Evolutionary conservation across 2,797 vertebrate species (phyloP).

Genomic region (Meriones psammophilus): DNA sequence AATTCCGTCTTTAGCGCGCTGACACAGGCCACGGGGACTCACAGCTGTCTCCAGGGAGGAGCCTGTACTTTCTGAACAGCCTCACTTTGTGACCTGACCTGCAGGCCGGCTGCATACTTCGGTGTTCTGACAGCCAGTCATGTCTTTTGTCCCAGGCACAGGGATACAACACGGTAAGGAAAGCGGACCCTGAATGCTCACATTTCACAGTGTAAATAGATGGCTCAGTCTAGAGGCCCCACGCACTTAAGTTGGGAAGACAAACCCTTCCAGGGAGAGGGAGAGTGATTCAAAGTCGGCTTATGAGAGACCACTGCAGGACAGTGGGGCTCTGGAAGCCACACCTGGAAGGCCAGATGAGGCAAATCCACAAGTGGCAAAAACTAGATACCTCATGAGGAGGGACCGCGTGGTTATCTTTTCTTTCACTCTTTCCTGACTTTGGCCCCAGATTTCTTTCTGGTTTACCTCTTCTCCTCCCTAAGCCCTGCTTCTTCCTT

Average conservation of each 20-base stretch:
- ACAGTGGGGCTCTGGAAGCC: not conserved
- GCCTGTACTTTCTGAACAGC: slow-evolving; percentile 71
- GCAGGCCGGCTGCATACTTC: slow-evolving; percentile 71
- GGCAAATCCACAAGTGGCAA: not conserved
- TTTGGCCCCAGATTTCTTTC: slow-evolving; percentile 19
- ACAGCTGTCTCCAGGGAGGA: slow-evolving; percentile 78
- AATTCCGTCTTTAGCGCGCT: slow-evolving; percentile 80
- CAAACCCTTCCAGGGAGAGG: slow-evolving; percentile 69
- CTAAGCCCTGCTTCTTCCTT: not conserved
- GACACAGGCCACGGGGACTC: slow-evolving; percentile 70
- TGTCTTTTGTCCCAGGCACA: slow-evolving; percentile 75
- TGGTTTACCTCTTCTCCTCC: not conserved
- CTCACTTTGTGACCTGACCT: slow-evolving; percentile 70
- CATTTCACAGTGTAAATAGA: slow-evolving; percentile 84
- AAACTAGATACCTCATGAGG: not conserved
- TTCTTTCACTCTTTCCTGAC: not conserved
- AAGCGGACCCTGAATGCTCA: slow-evolving; percentile 65
- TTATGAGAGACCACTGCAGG: slow-evolving; percentile 60
- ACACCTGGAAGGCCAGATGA: slow-evolving; percentile 61
- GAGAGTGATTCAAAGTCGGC: slow-evolving; percentile 28
- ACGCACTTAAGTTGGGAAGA: slow-evolving; percentile 76
- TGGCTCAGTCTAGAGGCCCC: slow-evolving; percentile 74
- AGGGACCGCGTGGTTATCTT: not conserved
- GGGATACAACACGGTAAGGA: slow-evolving; percentile 69
- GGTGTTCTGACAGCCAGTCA: slow-evolving; percentile 62